phyloP scores from a whole-genome alignment of 2,888 invertebrate species.

The Glyphotaelius pellucidus region DNA sequence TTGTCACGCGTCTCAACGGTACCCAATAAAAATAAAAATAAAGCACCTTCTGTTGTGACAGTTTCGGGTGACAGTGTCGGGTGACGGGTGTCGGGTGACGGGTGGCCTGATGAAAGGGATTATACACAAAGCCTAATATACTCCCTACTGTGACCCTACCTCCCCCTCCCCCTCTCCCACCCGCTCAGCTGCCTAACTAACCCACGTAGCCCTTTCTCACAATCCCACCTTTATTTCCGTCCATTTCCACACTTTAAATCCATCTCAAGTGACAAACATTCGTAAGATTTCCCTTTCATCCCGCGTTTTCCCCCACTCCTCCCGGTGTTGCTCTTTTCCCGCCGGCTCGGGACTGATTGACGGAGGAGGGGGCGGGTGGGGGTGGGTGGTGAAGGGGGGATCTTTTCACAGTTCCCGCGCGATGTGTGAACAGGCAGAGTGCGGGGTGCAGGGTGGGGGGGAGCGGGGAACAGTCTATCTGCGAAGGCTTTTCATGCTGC shows the following conservation, averaged over 20 bases:
- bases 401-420: neutral
- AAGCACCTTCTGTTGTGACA: neutral
- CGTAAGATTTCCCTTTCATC: conserved; percentile 34
- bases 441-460: no score
- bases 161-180: neutral
- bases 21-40: neutral
- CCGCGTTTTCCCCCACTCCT: neutral
- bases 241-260: conserved; percentile 35
- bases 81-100: neutral
- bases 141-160: neutral
- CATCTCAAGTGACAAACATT: conserved; percentile 43
- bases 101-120: conserved; percentile 7
- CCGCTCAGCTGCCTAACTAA: neutral
- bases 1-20: neutral
- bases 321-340: conserved; percentile 34
- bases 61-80: neutral
- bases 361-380: conserved; percentile 7
- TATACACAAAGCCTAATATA: neutral
- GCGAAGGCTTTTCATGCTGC: conserved; percentile 25
- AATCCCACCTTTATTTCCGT: conserved; percentile 23
- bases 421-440: neutral
- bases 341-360: conserved; percentile 43
- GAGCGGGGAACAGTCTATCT: neutral
- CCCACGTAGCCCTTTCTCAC: neutral
- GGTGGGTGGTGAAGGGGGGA: neutral